Conservation (phyloP, 2,797 vertebrate species). For the Phrynocephalus vlangalii region DNA sequence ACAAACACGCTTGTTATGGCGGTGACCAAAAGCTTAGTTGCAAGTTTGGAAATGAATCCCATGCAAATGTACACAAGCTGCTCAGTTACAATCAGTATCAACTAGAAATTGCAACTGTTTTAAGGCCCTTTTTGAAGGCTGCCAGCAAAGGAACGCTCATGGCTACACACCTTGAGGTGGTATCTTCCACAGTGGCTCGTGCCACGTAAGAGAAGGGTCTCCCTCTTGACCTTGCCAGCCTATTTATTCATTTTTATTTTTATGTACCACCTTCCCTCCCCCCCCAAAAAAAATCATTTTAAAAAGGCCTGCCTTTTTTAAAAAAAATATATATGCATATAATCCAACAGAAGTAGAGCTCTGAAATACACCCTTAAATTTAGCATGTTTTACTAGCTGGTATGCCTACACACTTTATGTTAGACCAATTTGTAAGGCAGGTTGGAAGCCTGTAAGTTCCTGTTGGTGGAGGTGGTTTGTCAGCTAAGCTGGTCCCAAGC, state of each 20-base stretch:
- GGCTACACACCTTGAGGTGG: background rate
- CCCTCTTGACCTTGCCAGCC: background rate
- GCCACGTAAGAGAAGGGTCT: background rate
- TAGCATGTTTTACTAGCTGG: background rate
- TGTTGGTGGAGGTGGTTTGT: background rate
- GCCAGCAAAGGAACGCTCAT: accelerated
- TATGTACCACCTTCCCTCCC: too few species aligned
- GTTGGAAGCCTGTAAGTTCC: background rate
- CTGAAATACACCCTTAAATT: too few species aligned
- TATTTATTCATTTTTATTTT: background rate
- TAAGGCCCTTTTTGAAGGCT: background rate
- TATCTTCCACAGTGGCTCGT: background rate
- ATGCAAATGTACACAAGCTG: too few species aligned
- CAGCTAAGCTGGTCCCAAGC: background rate
- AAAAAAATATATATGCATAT: too few species aligned
- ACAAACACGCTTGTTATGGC: background rate
- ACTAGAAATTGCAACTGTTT: background rate
- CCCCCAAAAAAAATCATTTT: too few species aligned
- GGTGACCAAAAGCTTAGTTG: background rate
- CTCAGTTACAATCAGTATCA: background rate
- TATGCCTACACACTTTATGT: background rate
- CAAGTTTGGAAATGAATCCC: background rate
- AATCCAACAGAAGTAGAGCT: too few species aligned
- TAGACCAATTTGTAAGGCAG: background rate
- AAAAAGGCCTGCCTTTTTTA: too few species aligned